Percentiles rank a stretch among this genome's conserved stretches.
Evolutionary conservation across 2,797 vertebrate species (phyloP).

Genomic region (Helicolenus hilgendorfi): DNA sequence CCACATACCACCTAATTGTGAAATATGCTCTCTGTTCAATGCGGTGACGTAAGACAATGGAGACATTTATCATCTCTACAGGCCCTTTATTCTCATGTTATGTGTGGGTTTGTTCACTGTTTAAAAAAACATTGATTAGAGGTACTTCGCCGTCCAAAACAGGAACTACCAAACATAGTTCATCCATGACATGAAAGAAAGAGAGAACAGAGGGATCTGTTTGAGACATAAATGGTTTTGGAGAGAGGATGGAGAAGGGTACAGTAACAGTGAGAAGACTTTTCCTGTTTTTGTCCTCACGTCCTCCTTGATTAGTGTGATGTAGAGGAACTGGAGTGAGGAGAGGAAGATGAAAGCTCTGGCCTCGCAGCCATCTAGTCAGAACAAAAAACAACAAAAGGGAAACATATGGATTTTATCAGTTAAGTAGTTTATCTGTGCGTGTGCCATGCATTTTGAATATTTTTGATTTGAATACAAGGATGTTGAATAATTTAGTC

Average conservation of each 20-base stretch:
- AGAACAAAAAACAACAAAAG: slow-evolving; percentile 14
- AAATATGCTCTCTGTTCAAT: slow-evolving; percentile 56
- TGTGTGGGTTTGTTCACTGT: slow-evolving; percentile 50
- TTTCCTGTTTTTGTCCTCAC: slow-evolving; percentile 86
- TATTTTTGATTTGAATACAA: slow-evolving; percentile 9
- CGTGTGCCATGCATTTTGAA: not conserved
- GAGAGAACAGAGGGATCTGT: slow-evolving; percentile 43
- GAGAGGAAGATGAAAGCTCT: slow-evolving; percentile 71
- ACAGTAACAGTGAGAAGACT: slow-evolving; percentile 48
- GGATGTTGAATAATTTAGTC: slow-evolving; percentile 43
- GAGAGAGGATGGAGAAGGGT: slow-evolving; percentile 48
- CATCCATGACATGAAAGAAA: slow-evolving; percentile 55
- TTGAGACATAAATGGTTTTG: slow-evolving; percentile 41
- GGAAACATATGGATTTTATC: slow-evolving; percentile 58
- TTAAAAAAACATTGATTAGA: slow-evolving; percentile 62
- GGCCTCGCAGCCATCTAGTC: slow-evolving; percentile 36
- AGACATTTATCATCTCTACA: slow-evolving; percentile 68
- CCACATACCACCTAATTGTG: slow-evolving; percentile 61
- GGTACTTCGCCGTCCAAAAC: slow-evolving; percentile 57
- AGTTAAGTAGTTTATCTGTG: slow-evolving; percentile 1
- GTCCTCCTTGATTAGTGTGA: slow-evolving; percentile 78
- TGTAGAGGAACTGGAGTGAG: slow-evolving; percentile 60
- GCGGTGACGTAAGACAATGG: slow-evolving; percentile 59
- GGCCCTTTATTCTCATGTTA: slow-evolving; percentile 46
- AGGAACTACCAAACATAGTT: slow-evolving; percentile 75